Base-by-base conservation (phyloP, 1,140 invertebrate genomes). In the Caenorhabditis tropicalis region DNA sequence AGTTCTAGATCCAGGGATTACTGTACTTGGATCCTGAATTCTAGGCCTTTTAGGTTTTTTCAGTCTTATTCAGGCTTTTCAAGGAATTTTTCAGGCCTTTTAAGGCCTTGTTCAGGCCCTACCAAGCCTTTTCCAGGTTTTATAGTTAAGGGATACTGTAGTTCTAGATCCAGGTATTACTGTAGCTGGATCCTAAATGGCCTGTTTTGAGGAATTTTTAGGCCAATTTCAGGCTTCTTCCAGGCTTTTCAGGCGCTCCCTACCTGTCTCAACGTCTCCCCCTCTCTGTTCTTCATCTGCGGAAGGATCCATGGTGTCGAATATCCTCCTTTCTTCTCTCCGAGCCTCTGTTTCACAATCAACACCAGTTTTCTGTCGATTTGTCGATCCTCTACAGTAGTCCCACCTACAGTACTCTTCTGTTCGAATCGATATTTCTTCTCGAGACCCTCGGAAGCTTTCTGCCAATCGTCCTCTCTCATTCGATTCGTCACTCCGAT, bases 181-280 rank as follows among this genome's bases (percentile, higher is more conserved):
- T 51, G 3, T 10, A 16, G 12, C 16, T 19, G 16, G 16, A 51
- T 7, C 48, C 12, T 10, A 16, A 16, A 16, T 19, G 12, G 48
- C 48, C 16, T 19, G 3, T 10, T 51, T 51, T 51, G 7, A 51
- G 16, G 6, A 19, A 16, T 51, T 51, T 56, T 56, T 56, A 21
- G 21, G 21, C 5, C 3, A 24, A 24, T 56, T 56, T 56, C 21
- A 24, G 51, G n/a, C 21, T 56, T 56, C 27, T 56, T 6, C n/a
- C 12, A 12, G 39, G 12, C 5, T 43, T 33, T 39, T 39, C 0
- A n/a, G 31, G 21, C 51, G 21, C 51, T 5, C 5, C 24, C 0
- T 48, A 89, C 89, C 87, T 91, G 80, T 79, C 86, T 80, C n/a
- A 89, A 82, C 33, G 89, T 74, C 74, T 91, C 89, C 10, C 86